Percentiles rank a stretch among this genome's conserved stretches.
Conservation (phyloP, 2,113 vertebrate species). For the Athene cunicularia region DNA sequence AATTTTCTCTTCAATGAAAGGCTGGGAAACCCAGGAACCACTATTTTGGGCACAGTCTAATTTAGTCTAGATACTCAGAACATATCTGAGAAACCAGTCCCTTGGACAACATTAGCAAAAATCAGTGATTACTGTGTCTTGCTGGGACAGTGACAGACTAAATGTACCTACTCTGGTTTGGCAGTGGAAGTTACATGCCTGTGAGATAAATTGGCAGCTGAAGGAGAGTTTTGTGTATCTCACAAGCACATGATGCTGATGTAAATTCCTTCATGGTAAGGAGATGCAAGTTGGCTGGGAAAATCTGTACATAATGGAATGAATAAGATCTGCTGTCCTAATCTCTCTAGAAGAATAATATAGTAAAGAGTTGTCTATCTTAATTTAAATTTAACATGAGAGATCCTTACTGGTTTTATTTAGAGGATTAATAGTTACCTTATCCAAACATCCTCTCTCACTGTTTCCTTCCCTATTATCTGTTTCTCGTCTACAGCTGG, state of each 20-base stretch:
- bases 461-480: neutral
- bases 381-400: neutral
- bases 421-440: neutral
- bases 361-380: neutral
- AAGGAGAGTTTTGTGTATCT: neutral
- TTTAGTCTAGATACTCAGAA: neutral
- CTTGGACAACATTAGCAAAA: neutral
- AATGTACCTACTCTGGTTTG: neutral
- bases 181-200: neutral
- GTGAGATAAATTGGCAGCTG: neutral
- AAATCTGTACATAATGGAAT: accelerated
- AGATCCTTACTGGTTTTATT: neutral
- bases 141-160: neutral
- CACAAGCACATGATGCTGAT: neutral
- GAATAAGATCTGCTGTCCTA: neutral
- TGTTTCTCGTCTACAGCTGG: neutral
- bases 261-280: neutral
- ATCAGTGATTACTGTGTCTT: neutral
- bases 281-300: neutral
- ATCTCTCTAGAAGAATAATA: neutral
- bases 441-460: slow-evolving; percentile 2
- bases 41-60: neutral
- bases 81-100: neutral
- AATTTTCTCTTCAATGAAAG: neutral
- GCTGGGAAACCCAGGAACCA: neutral